phyloP scores from a whole-genome alignment of 30 jellyfish, hydroid and myxozoan species.

The Aurelia coerulea region DNA sequence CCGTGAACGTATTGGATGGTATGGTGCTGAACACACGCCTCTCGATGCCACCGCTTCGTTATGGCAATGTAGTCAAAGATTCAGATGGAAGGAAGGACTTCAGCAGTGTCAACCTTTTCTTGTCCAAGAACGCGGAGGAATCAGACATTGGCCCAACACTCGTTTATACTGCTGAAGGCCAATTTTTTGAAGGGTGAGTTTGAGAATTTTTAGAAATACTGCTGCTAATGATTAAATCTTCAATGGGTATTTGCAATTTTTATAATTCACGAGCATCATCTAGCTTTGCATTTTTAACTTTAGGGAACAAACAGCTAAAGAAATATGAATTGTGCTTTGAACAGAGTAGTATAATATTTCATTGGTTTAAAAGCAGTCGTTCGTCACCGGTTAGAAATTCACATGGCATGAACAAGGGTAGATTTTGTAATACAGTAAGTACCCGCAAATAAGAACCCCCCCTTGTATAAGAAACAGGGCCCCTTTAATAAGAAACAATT shows the following conservation, averaged over 20 bases:
- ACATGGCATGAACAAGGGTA: too few relatives aligned
- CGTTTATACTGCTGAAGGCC: not conserved
- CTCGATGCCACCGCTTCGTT: conserved; percentile 8
- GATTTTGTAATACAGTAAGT: too few relatives aligned
- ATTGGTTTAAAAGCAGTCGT: too few relatives aligned
- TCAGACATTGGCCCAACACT: conserved; percentile 47
- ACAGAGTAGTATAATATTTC: too few relatives aligned
- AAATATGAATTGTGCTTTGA: too few relatives aligned
- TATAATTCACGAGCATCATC: not conserved
- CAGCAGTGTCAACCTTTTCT: conserved; percentile 29
- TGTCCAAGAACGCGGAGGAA: conserved; percentile 16
- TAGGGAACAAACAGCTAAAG: too few relatives aligned
- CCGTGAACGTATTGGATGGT: conserved; percentile 7
- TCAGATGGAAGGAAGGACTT: conserved; percentile 19
- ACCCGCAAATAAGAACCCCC: too few relatives aligned
- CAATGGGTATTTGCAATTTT: not conserved
- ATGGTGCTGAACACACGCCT: conserved; percentile 19
- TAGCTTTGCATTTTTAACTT: too few relatives aligned
- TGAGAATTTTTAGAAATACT: not conserved
- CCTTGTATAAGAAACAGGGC: too few relatives aligned
- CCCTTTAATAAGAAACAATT: too few relatives aligned
- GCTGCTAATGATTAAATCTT: not conserved
- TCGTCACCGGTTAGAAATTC: too few relatives aligned
- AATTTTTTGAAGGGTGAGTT: conserved; percentile 15
- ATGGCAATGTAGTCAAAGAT: conserved; percentile 18